Conservation (phyloP, 2,888 invertebrate species). For the Acleris sparsana region DNA sequence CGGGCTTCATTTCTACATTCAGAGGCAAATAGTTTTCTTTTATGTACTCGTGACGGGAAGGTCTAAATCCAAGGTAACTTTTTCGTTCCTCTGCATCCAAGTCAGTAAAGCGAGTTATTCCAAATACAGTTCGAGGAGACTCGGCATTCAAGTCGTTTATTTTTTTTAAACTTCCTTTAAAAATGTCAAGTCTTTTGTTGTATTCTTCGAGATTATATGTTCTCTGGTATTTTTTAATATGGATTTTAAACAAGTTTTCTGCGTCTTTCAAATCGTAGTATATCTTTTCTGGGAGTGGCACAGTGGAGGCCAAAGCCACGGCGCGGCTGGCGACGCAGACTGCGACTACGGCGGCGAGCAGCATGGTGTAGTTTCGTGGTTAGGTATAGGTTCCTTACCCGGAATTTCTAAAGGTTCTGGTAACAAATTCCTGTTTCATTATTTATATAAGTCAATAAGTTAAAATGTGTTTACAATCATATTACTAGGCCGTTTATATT, state of each 20-base stretch:
- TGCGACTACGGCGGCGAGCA: background rate
- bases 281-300: background rate
- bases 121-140: conserved; percentile 1
- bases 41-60: no score
- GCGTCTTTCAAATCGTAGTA: conserved; percentile 1
- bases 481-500: no score
- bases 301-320: background rate
- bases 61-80: no score
- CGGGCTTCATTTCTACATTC: background rate
- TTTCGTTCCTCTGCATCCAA: background rate
- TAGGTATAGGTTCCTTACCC: no score
- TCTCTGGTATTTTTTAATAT: conserved; percentile 7
- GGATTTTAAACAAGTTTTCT: conserved; percentile 1
- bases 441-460: no score
- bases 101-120: conserved; percentile 4
- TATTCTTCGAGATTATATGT: background rate
- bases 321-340: no score
- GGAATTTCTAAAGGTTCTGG: no score
- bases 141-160: conserved; percentile 4
- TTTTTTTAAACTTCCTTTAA: background rate
- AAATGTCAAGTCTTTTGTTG: no score
- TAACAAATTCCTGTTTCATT: no score
- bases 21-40: no score
- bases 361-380: background rate
- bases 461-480: no score